Evolutionary conservation across 2,888 invertebrate genomes (phyloP).

Genomic region (Dilophus febrilis): DNA sequence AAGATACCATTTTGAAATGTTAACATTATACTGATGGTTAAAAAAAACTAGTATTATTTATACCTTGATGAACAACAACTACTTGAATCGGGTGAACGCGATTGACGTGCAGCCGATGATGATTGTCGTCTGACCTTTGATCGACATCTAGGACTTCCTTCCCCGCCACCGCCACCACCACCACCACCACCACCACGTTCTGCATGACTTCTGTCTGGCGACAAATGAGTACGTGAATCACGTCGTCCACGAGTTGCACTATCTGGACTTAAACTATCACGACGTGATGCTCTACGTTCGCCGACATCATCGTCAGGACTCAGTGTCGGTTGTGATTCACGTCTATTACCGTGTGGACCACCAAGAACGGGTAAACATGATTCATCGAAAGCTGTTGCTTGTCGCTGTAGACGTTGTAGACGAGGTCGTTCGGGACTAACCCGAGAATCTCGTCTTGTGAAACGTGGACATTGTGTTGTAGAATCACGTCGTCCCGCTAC

Average conservation of each 20-base stretch:
- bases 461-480: conserved; percentile 62
- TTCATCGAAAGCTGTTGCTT: conserved; percentile 80
- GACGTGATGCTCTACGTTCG: conserved; percentile 54
- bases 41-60: neutral
- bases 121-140: conserved; percentile 60
- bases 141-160: conserved; percentile 58
- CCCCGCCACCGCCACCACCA: no score
- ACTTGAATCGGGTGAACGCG: conserved; percentile 52
- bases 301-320: conserved; percentile 57
- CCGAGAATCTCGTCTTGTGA: conserved; percentile 48
- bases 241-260: conserved; percentile 56
- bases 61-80: conserved; percentile 50
- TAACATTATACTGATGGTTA: neutral
- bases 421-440: conserved; percentile 48
- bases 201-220: conserved; percentile 65
- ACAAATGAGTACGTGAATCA: conserved; percentile 60
- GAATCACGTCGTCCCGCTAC: conserved; percentile 54
- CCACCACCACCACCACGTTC: no score
- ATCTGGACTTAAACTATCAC: conserved; percentile 81
- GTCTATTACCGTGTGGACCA: conserved; percentile 38
- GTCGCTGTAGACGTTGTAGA: conserved; percentile 58
- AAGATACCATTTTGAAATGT: neutral
- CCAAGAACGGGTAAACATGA: conserved; percentile 53
- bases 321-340: conserved; percentile 67
- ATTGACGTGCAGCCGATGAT: conserved; percentile 48